Evolutionary conservation across 2,797 vertebrate species (phyloP).

Genomic region (Glossophaga mutica): DNA sequence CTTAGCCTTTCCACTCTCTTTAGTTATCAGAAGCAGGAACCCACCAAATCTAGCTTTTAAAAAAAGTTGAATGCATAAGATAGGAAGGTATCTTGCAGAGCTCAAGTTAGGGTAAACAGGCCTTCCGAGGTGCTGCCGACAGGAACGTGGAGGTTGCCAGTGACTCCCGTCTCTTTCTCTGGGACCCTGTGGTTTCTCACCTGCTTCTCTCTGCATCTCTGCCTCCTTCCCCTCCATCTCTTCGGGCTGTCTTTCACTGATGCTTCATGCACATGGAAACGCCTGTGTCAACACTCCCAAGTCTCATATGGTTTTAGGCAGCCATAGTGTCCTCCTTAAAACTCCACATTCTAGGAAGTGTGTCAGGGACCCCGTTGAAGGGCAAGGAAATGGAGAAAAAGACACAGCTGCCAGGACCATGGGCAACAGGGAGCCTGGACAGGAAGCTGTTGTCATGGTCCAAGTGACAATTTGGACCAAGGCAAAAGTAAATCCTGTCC

Average conservation of each 20-base stretch:
- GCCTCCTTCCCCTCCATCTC: background rate
- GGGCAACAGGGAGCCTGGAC: background rate
- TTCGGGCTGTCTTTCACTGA: background rate
- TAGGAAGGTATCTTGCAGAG: background rate
- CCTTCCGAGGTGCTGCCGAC: background rate
- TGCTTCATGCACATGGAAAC: background rate
- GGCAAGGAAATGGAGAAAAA: background rate
- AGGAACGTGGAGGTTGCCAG: background rate
- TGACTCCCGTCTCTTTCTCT: background rate
- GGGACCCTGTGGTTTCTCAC: background rate
- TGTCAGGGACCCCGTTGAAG: background rate
- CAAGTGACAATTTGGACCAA: background rate
- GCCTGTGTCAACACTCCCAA: background rate
- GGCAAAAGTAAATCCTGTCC: background rate
- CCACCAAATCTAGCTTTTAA: background rate
- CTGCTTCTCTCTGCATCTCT: background rate
- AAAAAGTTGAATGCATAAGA: background rate
- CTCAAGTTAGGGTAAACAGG: background rate
- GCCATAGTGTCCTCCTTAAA: background rate
- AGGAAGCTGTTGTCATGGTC: background rate
- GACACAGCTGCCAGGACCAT: background rate
- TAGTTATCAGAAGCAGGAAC: background rate
- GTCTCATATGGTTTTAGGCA: background rate
- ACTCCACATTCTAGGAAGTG: background rate
- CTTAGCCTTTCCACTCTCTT: background rate